These are phyloP conservation scores for Phengaris alcon DNA, from an alignment of 2,888 invertebrate species.

Conservation along the genomic window DNA sequence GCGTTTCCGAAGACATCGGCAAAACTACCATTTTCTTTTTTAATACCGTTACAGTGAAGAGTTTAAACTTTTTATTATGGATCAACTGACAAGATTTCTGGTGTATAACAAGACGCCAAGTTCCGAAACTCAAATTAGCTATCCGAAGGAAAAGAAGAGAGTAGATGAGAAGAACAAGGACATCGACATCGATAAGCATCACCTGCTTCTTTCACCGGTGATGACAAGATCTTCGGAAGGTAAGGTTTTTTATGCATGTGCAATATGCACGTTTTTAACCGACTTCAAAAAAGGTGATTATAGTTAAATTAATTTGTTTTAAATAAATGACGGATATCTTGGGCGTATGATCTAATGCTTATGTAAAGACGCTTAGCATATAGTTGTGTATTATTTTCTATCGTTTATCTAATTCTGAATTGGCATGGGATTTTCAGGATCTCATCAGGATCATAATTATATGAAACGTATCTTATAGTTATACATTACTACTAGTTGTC, in stretches of 20 bases:
- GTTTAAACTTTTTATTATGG: conserved; percentile 43
- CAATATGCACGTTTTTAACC: too few species aligned
- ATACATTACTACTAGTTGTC: too few species aligned
- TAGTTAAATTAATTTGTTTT: too few species aligned
- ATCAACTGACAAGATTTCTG: conserved; percentile 62
- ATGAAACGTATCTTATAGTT: too few species aligned
- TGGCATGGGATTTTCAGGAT: too few species aligned
- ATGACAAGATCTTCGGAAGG: conserved; percentile 57
- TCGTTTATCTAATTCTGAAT: too few species aligned
- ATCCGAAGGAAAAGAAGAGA: conserved; percentile 57
- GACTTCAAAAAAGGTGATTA: too few species aligned
- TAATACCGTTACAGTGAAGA: background rate
- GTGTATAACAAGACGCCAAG: conserved; percentile 69
- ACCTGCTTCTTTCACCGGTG: conserved; percentile 63
- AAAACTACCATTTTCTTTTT: background rate
- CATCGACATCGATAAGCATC: conserved; percentile 55
- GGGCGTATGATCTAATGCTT: too few species aligned
- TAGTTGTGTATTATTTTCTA: too few species aligned
- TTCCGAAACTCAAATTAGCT: conserved; percentile 57
- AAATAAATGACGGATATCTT: too few species aligned
- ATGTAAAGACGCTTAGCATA: too few species aligned
- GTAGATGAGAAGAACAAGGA: conserved; percentile 49
- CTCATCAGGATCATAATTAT: too few species aligned
- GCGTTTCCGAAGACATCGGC: background rate
- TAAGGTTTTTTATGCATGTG: conserved; percentile 43